These are phyloP conservation scores for Struthio camelus DNA, from an alignment of 2,113 vertebrate species.

Conservation along the genomic window DNA sequence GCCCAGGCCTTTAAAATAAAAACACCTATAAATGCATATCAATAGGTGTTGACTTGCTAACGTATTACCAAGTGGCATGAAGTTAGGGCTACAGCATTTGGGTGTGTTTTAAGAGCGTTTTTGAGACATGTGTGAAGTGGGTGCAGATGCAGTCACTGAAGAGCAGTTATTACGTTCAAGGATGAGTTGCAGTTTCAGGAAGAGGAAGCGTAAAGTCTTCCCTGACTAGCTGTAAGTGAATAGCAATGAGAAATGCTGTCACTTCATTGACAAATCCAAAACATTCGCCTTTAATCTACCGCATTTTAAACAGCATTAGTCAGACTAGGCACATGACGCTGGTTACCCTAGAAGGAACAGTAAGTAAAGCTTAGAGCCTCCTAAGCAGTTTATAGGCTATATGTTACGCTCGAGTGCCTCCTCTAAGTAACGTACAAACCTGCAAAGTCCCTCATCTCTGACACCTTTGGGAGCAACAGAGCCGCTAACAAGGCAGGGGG, in stretches of 20 bases:
- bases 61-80: fast-evolving
- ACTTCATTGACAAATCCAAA: conserved; percentile 34
- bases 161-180: background rate
- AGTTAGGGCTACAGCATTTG: background rate
- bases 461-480: background rate
- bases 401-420: background rate
- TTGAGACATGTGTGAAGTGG: background rate
- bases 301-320: conserved; percentile 63
- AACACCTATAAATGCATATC: background rate
- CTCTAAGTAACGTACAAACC: background rate
- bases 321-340: conserved; percentile 28
- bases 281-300: conserved; percentile 51
- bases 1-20: background rate
- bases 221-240: background rate
- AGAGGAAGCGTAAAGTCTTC: background rate
- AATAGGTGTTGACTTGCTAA: background rate
- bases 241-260: background rate
- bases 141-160: background rate
- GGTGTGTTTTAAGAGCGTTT: background rate
- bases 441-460: background rate
- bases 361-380: conserved; percentile 52
- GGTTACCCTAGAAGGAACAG: conserved; percentile 26
- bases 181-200: background rate
- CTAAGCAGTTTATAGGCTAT: conserved; percentile 48
- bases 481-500: background rate